Conservation (phyloP, 2,888 invertebrate genomes). For the Mylabris sibirica region DNA sequence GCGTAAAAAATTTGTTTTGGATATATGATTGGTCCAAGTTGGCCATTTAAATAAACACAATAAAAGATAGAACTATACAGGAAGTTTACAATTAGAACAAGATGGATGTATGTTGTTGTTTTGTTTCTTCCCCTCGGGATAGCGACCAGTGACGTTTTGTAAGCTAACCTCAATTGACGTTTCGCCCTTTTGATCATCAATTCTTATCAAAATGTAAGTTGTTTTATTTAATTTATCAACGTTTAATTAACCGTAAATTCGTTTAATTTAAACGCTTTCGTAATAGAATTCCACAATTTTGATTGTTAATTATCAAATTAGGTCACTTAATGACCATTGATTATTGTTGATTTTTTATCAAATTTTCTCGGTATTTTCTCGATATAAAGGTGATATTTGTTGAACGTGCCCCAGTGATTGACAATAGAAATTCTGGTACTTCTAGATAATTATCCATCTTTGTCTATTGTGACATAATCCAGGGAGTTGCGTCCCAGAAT, state of each 20-base stretch:
- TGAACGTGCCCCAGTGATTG: not conserved
- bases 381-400: not conserved
- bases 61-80: not conserved
- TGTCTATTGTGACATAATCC: constrained; percentile 13
- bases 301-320: not conserved
- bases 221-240: not conserved
- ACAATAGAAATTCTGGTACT: not conserved
- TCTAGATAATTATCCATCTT: not conserved
- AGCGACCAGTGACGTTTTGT: not conserved
- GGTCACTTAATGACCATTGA: not conserved
- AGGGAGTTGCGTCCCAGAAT: constrained; percentile 21
- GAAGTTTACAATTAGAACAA: not conserved
- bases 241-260: not conserved
- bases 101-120: not conserved
- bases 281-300: not conserved
- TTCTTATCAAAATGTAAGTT: not conserved
- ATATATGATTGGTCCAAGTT: not conserved
- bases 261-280: not conserved
- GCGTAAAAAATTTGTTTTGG: not conserved
- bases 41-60: not conserved
- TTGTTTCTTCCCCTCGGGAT: not conserved
- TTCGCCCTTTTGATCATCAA: not conserved
- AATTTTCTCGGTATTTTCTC: not conserved
- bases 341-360: not conserved
- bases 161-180: constrained; percentile 9